Evolutionary conservation across 2,888 invertebrate genomes (phyloP).

Genomic region (Strigamia transsilvanica): DNA sequence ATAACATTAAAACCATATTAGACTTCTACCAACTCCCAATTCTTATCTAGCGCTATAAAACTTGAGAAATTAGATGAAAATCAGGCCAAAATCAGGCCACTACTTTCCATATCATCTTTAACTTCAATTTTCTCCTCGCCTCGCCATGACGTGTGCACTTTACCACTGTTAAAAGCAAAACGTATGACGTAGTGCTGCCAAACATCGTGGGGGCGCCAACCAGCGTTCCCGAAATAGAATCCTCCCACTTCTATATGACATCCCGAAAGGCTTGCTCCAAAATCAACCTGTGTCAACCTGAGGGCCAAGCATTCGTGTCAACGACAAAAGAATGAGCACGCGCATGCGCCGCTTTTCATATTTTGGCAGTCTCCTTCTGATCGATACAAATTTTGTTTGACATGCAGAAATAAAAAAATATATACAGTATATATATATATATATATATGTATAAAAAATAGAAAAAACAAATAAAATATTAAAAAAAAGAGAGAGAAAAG

Average conservation of each 20-base stretch:
- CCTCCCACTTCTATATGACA: constrained; percentile 27
- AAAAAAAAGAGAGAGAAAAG: not conserved
- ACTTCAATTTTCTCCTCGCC: not conserved
- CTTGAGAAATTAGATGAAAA: not conserved
- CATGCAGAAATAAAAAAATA: constrained; percentile 19
- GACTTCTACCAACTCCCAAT: too few relatives aligned
- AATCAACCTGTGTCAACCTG: constrained; percentile 34
- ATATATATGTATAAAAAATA: too few relatives aligned
- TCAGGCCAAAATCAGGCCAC: not conserved
- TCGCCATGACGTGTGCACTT: constrained; percentile 3
- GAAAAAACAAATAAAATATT: not conserved
- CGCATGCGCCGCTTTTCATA: constrained; percentile 36
- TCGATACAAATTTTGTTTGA: constrained; percentile 48
- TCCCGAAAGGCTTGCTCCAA: constrained; percentile 17
- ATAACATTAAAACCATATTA: not conserved
- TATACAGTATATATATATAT: not conserved
- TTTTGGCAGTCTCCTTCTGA: constrained; percentile 28
- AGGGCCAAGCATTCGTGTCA: constrained; percentile 40
- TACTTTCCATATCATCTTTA: constrained; percentile 20
- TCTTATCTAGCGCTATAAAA: too few relatives aligned
- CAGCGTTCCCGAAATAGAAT: constrained; percentile 29
- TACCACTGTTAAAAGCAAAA: not conserved
- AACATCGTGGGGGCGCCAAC: constrained; percentile 22
- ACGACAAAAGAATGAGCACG: constrained; percentile 32
- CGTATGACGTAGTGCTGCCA: not conserved